Evolutionary conservation across 2,113 vertebrate species (phyloP), one percentile per base, ranked within the genome.

Genomic region (Ancistrus triradiatus): DNA sequence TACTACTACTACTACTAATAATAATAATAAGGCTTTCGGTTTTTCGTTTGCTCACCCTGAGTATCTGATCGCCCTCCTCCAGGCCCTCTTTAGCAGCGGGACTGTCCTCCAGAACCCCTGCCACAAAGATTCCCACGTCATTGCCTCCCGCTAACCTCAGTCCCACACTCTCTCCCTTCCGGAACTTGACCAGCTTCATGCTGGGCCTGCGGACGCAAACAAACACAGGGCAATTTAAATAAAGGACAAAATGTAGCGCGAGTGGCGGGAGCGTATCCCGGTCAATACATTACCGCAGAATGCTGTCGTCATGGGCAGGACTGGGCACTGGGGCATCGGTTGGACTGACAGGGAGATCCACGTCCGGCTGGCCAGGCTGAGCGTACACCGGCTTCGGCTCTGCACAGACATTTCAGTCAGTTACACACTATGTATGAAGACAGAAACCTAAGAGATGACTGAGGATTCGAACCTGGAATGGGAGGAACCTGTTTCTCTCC

Each of bases 111-210:
- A 97, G 82, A 79, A 99, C 96, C 55, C 96, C 96, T 33, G 96
- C 95, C 63, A 99, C 96, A 85, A 99, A 99, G 74, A 99, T 99
- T 35, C 96, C 96, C 59, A 99, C 96, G 33, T 99, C 95, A 52
- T 98, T 99, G 37, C 96, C 96, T 74, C 96, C 95, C n/a, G 96
- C 96, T 71, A 99, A 86, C 21, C 95, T 88, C 72, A 99, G 84
- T 22, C 96, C 96, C 60, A 99, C 96, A 7, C 96, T 99, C 43
- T 99, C 96, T 73, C 94, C 95, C 84, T 99, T 98, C 83, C 90
- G 92, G 83, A 99, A 99, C 84, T 98, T 98, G 28, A 99, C 95
- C 79, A 99, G 87, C 81, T 98, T 99, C 95, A 99, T 98, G 84
- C 94, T 98, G 28, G 96, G 95, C 81, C 96, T 99, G 80, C 49